Percentiles rank a stretch among this genome's conserved stretches.
phyloP scores from a whole-genome alignment of 2,888 invertebrate species.

The Mactromeris polynyma region DNA sequence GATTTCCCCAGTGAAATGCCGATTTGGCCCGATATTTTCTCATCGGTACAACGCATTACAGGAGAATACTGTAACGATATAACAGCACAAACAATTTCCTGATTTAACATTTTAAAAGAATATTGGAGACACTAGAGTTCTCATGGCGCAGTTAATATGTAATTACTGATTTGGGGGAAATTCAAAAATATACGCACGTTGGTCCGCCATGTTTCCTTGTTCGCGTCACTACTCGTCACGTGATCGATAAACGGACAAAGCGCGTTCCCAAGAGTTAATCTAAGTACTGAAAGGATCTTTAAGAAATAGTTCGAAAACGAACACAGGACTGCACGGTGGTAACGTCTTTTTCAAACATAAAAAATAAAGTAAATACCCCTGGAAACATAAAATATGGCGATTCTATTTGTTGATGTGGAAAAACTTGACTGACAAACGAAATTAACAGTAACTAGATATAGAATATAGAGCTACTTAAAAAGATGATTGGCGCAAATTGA shows the following conservation, averaged over 20 bases:
- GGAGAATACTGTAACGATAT: not conserved
- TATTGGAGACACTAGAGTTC: not conserved
- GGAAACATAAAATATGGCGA: too few species aligned
- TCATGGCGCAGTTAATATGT: not conserved
- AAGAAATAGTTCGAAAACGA: too few species aligned
- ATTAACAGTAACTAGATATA: too few species aligned
- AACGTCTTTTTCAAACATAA: too few species aligned
- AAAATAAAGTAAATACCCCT: too few species aligned
- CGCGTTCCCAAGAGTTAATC: conserved; percentile 1
- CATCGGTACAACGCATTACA: not conserved
- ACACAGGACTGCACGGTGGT: too few species aligned
- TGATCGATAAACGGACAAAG: conserved; percentile 25
- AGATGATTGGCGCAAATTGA: too few species aligned
- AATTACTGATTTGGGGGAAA: not conserved
- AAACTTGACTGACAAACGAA: too few species aligned
- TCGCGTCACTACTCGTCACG: conserved; percentile 36
- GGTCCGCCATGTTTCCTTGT: conserved; percentile 59
- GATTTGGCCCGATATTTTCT: not conserved
- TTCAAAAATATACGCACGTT: conserved; percentile 50
- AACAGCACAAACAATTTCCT: not conserved
- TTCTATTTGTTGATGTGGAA: too few species aligned
- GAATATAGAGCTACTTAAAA: too few species aligned
- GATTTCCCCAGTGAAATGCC: not conserved
- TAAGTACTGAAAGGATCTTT: not conserved
- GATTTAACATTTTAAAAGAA: not conserved